phyloP scores from a whole-genome alignment of 2,113 vertebrate species.

The Podilymbus podiceps region DNA sequence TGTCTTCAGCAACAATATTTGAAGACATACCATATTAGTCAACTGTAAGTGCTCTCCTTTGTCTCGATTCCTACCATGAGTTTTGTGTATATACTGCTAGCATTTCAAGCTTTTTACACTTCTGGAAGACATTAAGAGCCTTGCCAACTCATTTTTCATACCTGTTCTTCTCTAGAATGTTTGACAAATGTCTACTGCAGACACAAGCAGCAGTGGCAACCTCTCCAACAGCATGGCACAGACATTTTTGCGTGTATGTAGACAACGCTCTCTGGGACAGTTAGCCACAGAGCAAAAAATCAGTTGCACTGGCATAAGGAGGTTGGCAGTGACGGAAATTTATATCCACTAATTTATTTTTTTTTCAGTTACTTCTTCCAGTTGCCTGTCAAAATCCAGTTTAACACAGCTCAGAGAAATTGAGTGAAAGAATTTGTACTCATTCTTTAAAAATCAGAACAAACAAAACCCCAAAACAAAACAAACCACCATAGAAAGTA shows the following conservation, averaged over 20 bases:
- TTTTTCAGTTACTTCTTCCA: neutral
- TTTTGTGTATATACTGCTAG: neutral
- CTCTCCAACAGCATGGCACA: neutral
- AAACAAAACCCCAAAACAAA: no score
- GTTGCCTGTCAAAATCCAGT: neutral
- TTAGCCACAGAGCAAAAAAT: neutral
- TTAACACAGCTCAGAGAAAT: neutral
- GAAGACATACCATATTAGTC: neutral
- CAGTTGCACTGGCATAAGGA: neutral
- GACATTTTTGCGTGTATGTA: neutral
- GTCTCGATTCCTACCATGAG: neutral
- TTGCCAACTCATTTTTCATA: neutral
- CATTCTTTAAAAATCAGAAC: neutral
- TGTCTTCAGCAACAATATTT: neutral
- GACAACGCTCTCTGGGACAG: neutral
- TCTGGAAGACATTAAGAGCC: neutral
- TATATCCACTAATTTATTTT: neutral
- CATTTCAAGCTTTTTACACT: neutral
- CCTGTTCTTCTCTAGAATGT: neutral
- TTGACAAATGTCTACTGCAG: neutral
- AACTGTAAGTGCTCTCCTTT: neutral
- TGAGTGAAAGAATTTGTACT: neutral
- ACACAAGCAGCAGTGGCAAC: neutral
- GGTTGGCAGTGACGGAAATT: neutral
- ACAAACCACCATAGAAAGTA: neutral